These are phyloP conservation scores for Drosophila parabipectinata DNA, from an alignment of 1,140 invertebrate species.

Conservation along the genomic window DNA sequence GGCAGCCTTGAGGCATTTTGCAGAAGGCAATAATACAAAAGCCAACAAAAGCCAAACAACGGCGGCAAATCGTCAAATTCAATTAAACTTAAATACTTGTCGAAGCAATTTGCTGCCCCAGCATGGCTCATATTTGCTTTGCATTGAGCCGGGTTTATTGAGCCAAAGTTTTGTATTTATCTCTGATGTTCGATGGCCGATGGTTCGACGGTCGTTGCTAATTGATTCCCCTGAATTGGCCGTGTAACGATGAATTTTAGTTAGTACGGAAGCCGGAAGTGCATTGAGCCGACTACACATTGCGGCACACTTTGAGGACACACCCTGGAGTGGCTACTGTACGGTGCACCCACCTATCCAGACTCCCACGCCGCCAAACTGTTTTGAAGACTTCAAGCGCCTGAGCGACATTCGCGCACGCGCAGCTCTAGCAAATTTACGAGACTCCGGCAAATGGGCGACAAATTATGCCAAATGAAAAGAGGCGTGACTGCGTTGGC, in stretches of 20 bases:
- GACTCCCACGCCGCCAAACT: conserved; percentile 1
- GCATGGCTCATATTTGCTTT: conserved; percentile 65
- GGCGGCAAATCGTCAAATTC: conserved; percentile 69
- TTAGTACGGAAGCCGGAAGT: conserved; percentile 68
- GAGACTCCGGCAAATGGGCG: conserved; percentile 71
- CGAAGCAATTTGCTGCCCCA: conserved; percentile 72
- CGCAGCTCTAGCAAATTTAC: conserved; percentile 63
- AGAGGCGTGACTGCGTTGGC: conserved; percentile 70
- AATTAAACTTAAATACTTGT: conserved; percentile 81
- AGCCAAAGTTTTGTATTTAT: conserved; percentile 36
- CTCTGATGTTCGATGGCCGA: conserved; percentile 26
- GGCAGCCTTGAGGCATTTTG: conserved; percentile 73
- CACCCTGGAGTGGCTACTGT: conserved; percentile 22
- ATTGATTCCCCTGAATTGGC: conserved; percentile 63
- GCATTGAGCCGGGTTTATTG: conserved; percentile 72
- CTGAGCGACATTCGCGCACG: conserved; percentile 68
- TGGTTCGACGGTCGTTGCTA: conserved; percentile 42
- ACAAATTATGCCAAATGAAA: conserved; percentile 79
- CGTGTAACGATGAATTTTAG: conserved; percentile 53
- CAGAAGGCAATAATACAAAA: conserved; percentile 45
- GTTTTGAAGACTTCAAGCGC: background rate
- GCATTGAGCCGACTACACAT: conserved; percentile 19
- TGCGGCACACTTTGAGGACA: conserved; percentile 1
- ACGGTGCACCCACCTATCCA: background rate
- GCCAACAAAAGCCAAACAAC: conserved; percentile 11